Evolutionary conservation across 2,888 invertebrate species (phyloP), one percentile per base, ranked within the genome.

Genomic region (Ephialtes manifestator): DNA sequence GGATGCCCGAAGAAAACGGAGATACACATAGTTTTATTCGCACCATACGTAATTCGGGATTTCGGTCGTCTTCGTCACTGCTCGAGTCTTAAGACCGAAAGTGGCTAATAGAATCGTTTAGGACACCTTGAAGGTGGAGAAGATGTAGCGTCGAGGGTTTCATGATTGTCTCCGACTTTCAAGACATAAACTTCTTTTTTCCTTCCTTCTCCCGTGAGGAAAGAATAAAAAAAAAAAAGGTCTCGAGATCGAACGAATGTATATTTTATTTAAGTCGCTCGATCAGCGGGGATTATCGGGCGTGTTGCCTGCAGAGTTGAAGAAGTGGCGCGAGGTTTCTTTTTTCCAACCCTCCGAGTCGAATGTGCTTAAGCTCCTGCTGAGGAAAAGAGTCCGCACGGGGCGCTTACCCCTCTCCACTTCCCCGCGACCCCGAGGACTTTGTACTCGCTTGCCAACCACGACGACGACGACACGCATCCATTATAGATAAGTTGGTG

Each of bases 201-300:
- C 55, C 46, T 63, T 63, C 28, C 2, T 55, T 58, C 11, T 35
- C 20, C 70, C 72, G 4, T 18, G 58, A 74, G 63, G 13, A 8
- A 24, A 24, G 24, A 24, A 24, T 1, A 24, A 83, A 80, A 84
- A 84, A 24, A 24, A 24, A 83, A 80, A 84, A 84, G 72, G 77
- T 83, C 83, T 84, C 53, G 65, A 63, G 79, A 83, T 83, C 85
- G 82, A 85, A 77, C 80, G 79, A 71, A 11, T 68, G 80, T 87
- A 87, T 87, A 85, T 87, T 87, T 87, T 87, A 87, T 87, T 87
- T 87, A 87, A 85, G 81, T 72, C 86, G 85, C 75, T 87, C 87
- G 87, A 87, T 87, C 86, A 87, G 82, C 71, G 83, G 80, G 80
- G 85, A 86, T 87, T 85, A 85, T 68, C 79, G 82, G 68, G 63